These are phyloP conservation scores for Cyrtodaria siliqua DNA, from an alignment of 2,888 invertebrate species.

Conservation along the genomic window DNA sequence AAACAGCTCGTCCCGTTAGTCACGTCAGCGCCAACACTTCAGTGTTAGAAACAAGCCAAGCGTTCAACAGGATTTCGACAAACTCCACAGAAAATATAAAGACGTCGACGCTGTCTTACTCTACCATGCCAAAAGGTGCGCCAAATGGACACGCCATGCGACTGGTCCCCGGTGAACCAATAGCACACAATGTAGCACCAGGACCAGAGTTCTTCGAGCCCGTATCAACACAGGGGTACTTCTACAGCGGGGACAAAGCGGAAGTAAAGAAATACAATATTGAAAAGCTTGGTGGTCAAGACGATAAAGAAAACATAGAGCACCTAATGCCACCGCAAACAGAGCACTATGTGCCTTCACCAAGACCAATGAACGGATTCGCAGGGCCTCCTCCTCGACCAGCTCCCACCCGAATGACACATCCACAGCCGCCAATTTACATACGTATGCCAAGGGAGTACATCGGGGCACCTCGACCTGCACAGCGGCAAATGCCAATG, in stretches of 20 bases:
- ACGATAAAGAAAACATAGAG: slow-evolving; percentile 14
- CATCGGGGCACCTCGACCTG: slow-evolving; percentile 22
- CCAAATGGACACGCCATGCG: slow-evolving; percentile 54
- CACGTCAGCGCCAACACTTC: too few relatives aligned
- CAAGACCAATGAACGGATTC: slow-evolving; percentile 14
- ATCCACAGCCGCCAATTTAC: slow-evolving; percentile 27
- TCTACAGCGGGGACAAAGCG: slow-evolving; percentile 77
- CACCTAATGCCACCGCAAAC: background rate
- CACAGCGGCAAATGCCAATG: slow-evolving; percentile 11
- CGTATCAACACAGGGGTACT: slow-evolving; percentile 80
- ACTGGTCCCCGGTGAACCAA: slow-evolving; percentile 66
- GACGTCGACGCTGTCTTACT: background rate
- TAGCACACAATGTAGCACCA: slow-evolving; percentile 47
- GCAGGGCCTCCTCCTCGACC: background rate
- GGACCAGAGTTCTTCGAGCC: slow-evolving; percentile 80
- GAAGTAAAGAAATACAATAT: slow-evolving; percentile 81
- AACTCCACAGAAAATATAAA: too few relatives aligned
- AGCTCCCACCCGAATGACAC: background rate
- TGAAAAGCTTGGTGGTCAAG: slow-evolving; percentile 57
- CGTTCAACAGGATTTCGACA: too few relatives aligned
- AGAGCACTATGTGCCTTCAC: background rate
- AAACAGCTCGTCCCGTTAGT: too few relatives aligned
- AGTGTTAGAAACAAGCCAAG: too few relatives aligned
- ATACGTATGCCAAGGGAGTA: slow-evolving; percentile 22
- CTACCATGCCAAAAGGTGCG: slow-evolving; percentile 22